Evolutionary conservation across 2,797 vertebrate species (phyloP).

Genomic region (Sebastes vulpes): DNA sequence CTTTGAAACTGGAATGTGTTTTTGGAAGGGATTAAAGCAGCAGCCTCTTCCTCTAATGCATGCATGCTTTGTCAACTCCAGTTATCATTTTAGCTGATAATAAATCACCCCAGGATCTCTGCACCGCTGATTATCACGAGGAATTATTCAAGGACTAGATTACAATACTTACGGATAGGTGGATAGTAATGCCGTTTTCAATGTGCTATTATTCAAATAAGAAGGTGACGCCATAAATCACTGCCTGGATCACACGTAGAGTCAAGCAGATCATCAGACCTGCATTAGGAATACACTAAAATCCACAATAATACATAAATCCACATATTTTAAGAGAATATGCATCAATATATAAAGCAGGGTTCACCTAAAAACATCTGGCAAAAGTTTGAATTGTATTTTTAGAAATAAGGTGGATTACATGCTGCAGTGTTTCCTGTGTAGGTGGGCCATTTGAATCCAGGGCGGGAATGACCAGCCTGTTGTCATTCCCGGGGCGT

Average conservation of each 20-base stretch:
- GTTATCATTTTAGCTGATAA: conserved; percentile 54
- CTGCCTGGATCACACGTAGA: conserved; percentile 19
- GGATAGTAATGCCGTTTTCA: conserved; percentile 37
- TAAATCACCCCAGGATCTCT: conserved; percentile 63
- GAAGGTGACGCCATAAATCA: conserved; percentile 65
- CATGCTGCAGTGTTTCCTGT: not conserved
- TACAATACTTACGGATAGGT: conserved; percentile 60
- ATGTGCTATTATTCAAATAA: conserved; percentile 67
- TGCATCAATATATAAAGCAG: not conserved
- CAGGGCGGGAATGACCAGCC: too few species aligned
- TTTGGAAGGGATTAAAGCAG: not conserved
- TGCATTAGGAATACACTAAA: conserved; percentile 3
- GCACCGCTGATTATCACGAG: conserved; percentile 56
- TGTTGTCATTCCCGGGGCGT: accelerated
- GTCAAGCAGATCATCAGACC: conserved; percentile 18
- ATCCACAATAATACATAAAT: not conserved
- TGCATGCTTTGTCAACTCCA: conserved; percentile 49
- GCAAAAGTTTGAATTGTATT: not conserved
- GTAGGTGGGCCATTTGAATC: not conserved
- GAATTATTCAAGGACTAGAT: conserved; percentile 75
- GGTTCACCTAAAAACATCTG: not conserved
- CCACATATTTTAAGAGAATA: not conserved
- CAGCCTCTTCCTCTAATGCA: conserved; percentile 10
- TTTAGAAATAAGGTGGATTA: not conserved
- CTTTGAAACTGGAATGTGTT: not conserved